A percentile compares a stretch with the other conserved stretches of the same genome.
Evolutionary conservation across 53 echinoderm and acorn worm species (phyloP).

Genomic region (Actinopyga echinites): DNA sequence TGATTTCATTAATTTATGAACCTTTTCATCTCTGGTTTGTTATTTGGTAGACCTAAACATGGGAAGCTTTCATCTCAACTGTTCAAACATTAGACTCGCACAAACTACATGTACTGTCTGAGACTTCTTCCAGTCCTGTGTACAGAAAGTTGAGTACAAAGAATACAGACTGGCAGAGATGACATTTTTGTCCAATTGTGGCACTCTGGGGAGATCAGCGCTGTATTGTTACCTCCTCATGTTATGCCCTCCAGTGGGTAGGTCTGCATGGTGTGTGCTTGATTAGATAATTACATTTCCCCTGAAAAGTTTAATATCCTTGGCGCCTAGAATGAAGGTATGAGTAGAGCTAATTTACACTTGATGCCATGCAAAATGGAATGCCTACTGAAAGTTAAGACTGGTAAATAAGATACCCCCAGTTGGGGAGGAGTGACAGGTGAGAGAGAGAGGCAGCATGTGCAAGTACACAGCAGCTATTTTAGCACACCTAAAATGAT

Average conservation of each 20-base stretch:
- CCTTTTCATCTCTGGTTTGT: too few species aligned
- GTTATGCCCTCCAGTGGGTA: conserved; percentile 34
- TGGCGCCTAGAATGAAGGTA: conserved; percentile 21
- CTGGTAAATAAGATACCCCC: conserved; percentile 25
- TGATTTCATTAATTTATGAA: too few species aligned
- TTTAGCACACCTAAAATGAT: too few species aligned
- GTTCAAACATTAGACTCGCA: too few species aligned
- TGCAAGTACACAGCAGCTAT: too few species aligned
- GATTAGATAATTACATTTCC: conserved; percentile 40
- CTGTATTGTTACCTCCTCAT: conserved; percentile 10
- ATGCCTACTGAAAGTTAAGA: neutral
- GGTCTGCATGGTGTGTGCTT: conserved; percentile 32
- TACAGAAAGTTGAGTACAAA: too few species aligned
- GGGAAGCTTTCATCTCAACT: too few species aligned
- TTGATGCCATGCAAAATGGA: neutral
- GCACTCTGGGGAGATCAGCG: conserved; percentile 34
- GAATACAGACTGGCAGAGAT: too few species aligned
- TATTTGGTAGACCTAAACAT: too few species aligned
- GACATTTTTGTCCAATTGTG: conserved; percentile 29
- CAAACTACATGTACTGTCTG: too few species aligned
- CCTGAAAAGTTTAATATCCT: conserved; percentile 19
- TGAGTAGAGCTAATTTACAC: conserved; percentile 26
- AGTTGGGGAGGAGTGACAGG: conserved; percentile 21
- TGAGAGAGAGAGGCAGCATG: neutral
- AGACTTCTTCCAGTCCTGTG: too few species aligned